phyloP scores from a whole-genome alignment of 2,113 vertebrate genomes.

The Heptranchias perlo region DNA sequence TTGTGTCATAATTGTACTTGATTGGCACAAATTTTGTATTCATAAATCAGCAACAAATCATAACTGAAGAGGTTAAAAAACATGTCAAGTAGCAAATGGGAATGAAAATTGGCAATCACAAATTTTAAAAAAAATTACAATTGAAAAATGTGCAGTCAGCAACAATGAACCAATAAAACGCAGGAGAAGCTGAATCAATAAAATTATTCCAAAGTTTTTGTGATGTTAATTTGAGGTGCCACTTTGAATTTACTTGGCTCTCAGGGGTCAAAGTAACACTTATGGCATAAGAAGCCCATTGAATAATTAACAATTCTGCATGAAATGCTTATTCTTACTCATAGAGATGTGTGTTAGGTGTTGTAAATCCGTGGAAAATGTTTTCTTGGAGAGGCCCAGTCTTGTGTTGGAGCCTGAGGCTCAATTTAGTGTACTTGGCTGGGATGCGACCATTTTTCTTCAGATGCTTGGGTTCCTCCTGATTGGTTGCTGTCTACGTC shows the following conservation, averaged over 20 bases:
- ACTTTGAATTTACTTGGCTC: neutral
- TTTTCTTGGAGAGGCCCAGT: neutral
- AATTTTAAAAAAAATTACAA: neutral
- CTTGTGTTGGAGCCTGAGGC: neutral
- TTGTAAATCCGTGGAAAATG: neutral
- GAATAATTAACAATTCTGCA: neutral
- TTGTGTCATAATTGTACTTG: neutral
- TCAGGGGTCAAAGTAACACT: neutral
- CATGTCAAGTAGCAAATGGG: neutral
- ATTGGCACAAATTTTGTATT: neutral
- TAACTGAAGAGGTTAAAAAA: neutral
- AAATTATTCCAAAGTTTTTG: no score
- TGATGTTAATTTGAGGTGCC: neutral
- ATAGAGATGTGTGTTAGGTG: neutral
- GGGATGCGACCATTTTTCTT: neutral
- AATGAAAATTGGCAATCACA: neutral
- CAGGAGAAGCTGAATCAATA: neutral
- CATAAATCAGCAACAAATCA: neutral
- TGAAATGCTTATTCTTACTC: neutral
- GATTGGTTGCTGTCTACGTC: neutral
- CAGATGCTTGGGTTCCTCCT: neutral
- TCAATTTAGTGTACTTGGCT: neutral
- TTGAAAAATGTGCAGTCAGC: neutral
- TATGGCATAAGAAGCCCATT: neutral
- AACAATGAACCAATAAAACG: neutral